Evolutionary conservation across 2,888 invertebrate genomes (phyloP).

Genomic region (Tuta absoluta): DNA sequence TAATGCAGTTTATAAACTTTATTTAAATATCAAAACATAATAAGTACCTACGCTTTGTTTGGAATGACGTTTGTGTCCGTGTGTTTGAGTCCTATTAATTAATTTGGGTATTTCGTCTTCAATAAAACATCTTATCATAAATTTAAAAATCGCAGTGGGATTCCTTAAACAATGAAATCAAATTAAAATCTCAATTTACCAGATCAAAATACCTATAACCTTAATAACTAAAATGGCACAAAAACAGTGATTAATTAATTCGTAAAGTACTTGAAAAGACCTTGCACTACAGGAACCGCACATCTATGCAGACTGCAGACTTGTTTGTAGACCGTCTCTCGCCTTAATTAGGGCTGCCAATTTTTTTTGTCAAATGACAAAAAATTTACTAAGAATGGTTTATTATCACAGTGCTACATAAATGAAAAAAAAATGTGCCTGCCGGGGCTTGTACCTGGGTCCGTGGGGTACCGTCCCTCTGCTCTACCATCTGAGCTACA

Average conservation of each 20-base stretch:
- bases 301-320: constrained; percentile 20
- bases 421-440: too few relatives aligned
- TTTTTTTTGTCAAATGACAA: too few relatives aligned
- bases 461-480: too few relatives aligned
- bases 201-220: constrained; percentile 6
- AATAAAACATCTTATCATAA: neutral
- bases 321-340: neutral
- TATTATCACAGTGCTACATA: too few relatives aligned
- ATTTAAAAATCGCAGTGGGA: constrained; percentile 6
- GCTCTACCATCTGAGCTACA: too few relatives aligned
- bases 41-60: too few relatives aligned
- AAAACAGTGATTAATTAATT: constrained; percentile 12
- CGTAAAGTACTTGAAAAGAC: constrained; percentile 32
- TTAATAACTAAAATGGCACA: neutral
- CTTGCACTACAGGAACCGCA: constrained; percentile 47
- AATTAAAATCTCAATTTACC: constrained; percentile 1
- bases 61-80: too few relatives aligned
- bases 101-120: neutral
- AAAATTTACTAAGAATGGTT: too few relatives aligned
- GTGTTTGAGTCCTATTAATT: neutral
- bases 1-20: too few relatives aligned
- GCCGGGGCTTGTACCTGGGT: too few relatives aligned
- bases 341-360: too few relatives aligned
- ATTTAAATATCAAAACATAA: too few relatives aligned
- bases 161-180: constrained; percentile 1